Conservation (phyloP, 1,140 invertebrate species). For the Odontomachus brunneus region DNA sequence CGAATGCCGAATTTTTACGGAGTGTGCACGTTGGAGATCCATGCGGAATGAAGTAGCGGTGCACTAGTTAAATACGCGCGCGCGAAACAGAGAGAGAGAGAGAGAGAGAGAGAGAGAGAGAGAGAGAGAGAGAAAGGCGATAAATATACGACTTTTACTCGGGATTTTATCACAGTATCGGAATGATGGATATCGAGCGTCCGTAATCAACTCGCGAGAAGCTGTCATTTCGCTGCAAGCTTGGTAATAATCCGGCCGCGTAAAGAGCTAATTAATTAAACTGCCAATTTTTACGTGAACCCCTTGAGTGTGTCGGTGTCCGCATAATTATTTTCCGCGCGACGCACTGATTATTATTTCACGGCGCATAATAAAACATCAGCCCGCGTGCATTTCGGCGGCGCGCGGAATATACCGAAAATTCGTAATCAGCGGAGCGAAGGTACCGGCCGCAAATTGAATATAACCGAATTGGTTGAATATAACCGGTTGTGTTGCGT, state of each 20-base stretch:
- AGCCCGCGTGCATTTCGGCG: background rate
- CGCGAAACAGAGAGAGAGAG: no score
- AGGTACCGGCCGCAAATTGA: conserved; percentile 25
- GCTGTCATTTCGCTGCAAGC: conserved; percentile 24
- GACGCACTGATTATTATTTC: conserved; percentile 46
- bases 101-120: no score
- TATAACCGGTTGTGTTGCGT: background rate
- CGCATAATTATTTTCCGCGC: conserved; percentile 39
- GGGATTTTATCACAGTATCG: conserved; percentile 26
- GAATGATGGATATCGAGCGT: conserved; percentile 36
- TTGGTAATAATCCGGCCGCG: conserved; percentile 24
- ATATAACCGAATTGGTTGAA: conserved; percentile 29
- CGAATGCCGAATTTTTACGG: background rate
- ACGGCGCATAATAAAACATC: conserved; percentile 38
- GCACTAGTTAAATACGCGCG: background rate
- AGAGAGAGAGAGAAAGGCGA: background rate
- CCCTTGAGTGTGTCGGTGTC: conserved; percentile 25
- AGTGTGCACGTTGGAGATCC: background rate
- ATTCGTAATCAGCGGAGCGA: conserved; percentile 46
- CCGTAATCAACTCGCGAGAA: conserved; percentile 22
- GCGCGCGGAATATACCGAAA: conserved; percentile 28
- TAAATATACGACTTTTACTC: conserved; percentile 23
- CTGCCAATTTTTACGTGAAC: conserved; percentile 42
- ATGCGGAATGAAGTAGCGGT: background rate
- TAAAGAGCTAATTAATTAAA: conserved; percentile 58